phyloP scores from a whole-genome alignment of 2,888 invertebrate species.

The Atherix ibis region DNA sequence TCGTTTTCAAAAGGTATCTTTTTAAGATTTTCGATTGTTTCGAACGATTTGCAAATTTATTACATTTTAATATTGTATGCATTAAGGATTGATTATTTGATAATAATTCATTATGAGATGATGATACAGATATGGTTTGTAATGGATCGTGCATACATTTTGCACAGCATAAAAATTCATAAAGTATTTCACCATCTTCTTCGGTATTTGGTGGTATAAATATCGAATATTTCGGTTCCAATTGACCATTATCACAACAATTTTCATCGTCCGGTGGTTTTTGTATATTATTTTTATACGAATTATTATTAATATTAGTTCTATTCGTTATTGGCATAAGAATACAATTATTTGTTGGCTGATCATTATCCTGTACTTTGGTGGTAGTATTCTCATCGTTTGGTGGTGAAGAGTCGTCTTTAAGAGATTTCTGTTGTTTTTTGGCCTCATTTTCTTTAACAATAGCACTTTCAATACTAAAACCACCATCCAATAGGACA shows the following conservation, averaged over 20 bases:
- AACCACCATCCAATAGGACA: conserved; percentile 30
- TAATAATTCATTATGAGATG: no score
- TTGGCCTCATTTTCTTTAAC: conserved; percentile 15
- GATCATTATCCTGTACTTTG: not conserved
- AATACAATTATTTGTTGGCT: not conserved
- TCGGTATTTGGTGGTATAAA: conserved; percentile 11
- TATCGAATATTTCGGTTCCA: conserved; percentile 28
- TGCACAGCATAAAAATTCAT: conserved; percentile 33
- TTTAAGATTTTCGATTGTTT: no score
- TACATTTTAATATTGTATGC: no score
- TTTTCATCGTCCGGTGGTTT: conserved; percentile 8
- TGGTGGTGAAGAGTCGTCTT: not conserved
- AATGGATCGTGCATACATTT: conserved; percentile 27
- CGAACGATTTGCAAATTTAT: no score
- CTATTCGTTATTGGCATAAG: not conserved
- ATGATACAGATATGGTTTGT: no score
- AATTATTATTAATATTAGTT: conserved; percentile 3
- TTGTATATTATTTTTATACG: no score
- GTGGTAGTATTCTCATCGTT: conserved; percentile 4
- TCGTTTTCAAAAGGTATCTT: no score
- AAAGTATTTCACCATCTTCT: conserved; percentile 23
- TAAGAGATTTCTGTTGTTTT: not conserved
- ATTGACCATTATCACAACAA: not conserved
- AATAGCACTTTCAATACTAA: conserved; percentile 31
- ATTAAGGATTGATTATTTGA: no score